These are phyloP conservation scores for Pterostichus madidus DNA, from an alignment of 2,888 invertebrate genomes.

Conservation along the genomic window DNA sequence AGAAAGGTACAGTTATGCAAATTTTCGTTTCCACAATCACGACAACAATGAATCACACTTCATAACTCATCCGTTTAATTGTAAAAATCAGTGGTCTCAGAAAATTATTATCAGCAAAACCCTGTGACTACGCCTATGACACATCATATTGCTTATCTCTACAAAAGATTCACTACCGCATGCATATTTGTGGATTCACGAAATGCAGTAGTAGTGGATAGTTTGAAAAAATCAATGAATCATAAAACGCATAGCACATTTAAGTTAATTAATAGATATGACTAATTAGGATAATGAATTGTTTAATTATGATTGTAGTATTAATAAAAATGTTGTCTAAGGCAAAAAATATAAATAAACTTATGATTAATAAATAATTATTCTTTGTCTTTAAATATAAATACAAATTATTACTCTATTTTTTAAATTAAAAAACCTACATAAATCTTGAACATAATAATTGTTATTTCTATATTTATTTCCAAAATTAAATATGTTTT, in stretches of 20 bases:
- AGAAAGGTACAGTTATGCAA: too few relatives aligned
- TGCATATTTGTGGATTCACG: neutral
- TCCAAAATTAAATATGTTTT: too few relatives aligned
- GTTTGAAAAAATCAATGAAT: neutral
- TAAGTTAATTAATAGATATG: neutral
- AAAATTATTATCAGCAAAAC: neutral
- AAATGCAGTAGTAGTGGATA: too few relatives aligned
- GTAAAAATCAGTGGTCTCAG: neutral
- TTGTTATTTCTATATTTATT: too few relatives aligned
- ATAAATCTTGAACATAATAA: too few relatives aligned
- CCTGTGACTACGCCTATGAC: conserved; percentile 16
- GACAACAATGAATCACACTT: too few relatives aligned
- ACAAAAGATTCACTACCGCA: neutral
- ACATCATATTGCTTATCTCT: neutral
- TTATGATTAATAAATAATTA: neutral
- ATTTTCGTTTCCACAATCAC: too few relatives aligned
- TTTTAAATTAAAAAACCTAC: too few relatives aligned
- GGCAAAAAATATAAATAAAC: neutral
- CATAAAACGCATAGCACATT: neutral
- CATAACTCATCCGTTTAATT: too few relatives aligned
- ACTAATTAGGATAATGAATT: neutral
- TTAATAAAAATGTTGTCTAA: neutral
- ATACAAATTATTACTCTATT: too few relatives aligned
- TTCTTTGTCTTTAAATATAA: neutral
- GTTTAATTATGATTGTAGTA: too few relatives aligned